Conservation (phyloP, 2,113 vertebrate genomes). For the Henicopernis longicauda region DNA sequence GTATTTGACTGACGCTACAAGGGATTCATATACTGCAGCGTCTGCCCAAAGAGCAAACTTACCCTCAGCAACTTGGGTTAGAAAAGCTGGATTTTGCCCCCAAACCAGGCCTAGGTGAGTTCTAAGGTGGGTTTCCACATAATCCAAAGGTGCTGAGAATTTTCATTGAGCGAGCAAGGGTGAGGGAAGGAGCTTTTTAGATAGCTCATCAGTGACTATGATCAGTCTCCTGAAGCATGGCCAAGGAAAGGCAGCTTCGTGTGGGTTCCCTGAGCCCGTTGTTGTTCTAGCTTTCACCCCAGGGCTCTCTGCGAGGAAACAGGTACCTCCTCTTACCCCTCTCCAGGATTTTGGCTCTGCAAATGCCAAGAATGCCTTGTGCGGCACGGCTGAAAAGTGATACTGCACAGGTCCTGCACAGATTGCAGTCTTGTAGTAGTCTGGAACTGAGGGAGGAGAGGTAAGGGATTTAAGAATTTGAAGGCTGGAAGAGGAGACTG, state of each 20-base stretch:
- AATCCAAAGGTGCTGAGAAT: background rate
- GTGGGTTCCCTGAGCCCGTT: background rate
- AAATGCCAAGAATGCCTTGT: background rate
- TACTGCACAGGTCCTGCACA: background rate
- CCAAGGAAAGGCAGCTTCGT: background rate
- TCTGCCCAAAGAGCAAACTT: background rate
- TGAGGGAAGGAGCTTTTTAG: background rate
- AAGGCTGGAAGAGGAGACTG: background rate
- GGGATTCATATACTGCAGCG: background rate
- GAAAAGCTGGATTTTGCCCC: background rate
- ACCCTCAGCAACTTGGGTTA: too few relatives aligned
- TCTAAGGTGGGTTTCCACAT: background rate
- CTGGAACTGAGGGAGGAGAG: background rate
- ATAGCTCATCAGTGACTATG: background rate
- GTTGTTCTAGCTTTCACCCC: background rate
- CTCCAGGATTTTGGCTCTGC: background rate
- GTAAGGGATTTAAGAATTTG: background rate
- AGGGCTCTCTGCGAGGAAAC: background rate
- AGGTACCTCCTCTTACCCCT: background rate
- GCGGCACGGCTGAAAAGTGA: background rate
- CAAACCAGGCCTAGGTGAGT: background rate
- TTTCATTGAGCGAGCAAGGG: background rate
- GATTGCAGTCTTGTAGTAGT: background rate
- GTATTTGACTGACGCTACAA: background rate
- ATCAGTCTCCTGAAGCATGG: background rate